phyloP scores from a whole-genome alignment of 2,797 vertebrate species.

The Sebastes umbrosus region DNA sequence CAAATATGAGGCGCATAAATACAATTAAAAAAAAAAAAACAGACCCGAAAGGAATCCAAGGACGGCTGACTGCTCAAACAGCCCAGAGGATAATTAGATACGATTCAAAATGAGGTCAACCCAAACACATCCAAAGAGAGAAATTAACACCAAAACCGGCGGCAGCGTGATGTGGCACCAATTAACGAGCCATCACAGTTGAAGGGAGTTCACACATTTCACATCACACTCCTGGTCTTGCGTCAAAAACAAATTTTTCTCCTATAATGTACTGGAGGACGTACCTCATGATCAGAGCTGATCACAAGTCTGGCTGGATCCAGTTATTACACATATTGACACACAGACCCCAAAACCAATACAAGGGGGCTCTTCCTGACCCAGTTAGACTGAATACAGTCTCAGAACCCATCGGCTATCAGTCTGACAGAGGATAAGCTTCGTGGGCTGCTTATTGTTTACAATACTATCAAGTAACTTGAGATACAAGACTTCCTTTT shows the following conservation, averaged over 20 bases:
- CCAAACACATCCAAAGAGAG: not conserved
- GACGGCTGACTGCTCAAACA: not conserved
- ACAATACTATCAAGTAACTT: too few relatives aligned
- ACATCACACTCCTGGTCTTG: not conserved
- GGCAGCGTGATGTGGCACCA: not conserved
- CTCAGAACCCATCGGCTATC: too few relatives aligned
- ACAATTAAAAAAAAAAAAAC: too few relatives aligned
- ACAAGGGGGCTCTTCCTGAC: not conserved
- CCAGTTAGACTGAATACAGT: not conserved
- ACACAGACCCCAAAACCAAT: not conserved
- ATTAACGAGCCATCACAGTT: slow-evolving; percentile 15
- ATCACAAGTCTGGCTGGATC: not conserved
- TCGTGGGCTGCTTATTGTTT: too few relatives aligned
- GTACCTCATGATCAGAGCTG: not conserved
- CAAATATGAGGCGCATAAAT: not conserved
- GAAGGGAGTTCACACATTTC: not conserved
- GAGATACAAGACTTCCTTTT: too few relatives aligned
- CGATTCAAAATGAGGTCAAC: not conserved
- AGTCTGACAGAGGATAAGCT: too few relatives aligned
- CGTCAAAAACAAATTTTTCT: not conserved
- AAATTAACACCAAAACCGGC: not conserved
- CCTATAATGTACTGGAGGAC: not conserved
- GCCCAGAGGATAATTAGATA: not conserved
- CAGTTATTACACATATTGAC: not conserved
- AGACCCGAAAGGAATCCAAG: not conserved